A percentile compares a stretch with the other conserved stretches of the same genome.
These are phyloP conservation scores for Mechanitis messenoides DNA, from an alignment of 2,888 invertebrate genomes.

Conservation along the genomic window DNA sequence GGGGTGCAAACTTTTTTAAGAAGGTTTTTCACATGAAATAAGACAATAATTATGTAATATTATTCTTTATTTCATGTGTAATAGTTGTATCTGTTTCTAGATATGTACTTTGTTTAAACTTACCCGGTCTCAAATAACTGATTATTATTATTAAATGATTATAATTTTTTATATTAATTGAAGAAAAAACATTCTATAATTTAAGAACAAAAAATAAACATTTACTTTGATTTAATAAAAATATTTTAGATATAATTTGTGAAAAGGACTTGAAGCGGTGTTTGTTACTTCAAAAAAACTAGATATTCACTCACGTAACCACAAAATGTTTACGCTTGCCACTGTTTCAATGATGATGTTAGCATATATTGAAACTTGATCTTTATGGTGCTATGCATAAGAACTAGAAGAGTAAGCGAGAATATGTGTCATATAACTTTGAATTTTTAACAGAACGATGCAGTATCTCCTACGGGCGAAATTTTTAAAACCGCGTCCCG, in stretches of 20 bases:
- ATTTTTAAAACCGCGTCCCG: constrained; percentile 53
- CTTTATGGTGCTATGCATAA: constrained; percentile 2
- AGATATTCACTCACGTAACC: not conserved
- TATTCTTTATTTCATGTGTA: too few relatives aligned
- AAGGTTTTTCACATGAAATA: not conserved
- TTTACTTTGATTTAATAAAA: too few relatives aligned
- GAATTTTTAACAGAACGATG: constrained; percentile 53
- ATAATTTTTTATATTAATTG: too few relatives aligned
- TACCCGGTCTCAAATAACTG: too few relatives aligned
- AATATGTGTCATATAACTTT: constrained; percentile 41
- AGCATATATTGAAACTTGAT: constrained; percentile 2
- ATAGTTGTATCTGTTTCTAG: too few relatives aligned
- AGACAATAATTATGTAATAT: too few relatives aligned
- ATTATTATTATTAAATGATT: too few relatives aligned
- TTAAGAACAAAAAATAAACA: not conserved
- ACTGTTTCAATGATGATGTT: constrained; percentile 4
- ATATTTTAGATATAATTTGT: not conserved
- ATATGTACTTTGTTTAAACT: too few relatives aligned
- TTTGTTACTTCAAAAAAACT: not conserved
- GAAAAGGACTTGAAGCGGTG: not conserved
- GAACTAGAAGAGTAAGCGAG: constrained; percentile 1
- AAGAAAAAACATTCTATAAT: not conserved
- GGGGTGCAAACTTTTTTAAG: not conserved
- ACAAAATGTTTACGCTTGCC: constrained; percentile 14
- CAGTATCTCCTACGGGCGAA: constrained; percentile 31